phyloP scores from a whole-genome alignment of 2,113 vertebrate genomes.

The Daboia siamensis region DNA sequence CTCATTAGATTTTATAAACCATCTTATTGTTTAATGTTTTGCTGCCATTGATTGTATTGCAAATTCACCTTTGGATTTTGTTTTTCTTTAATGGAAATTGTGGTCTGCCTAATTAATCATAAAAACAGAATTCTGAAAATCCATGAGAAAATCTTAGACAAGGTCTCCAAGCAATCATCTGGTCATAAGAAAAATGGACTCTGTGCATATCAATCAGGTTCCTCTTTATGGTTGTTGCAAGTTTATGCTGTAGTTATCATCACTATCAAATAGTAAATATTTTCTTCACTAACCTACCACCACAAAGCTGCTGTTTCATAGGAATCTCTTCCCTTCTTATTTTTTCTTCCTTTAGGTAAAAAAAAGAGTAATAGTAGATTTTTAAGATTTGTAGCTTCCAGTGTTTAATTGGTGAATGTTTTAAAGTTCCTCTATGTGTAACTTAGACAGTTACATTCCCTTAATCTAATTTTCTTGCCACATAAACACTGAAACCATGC shows the following conservation, averaged over 20 bases:
- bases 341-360: conserved; percentile 16
- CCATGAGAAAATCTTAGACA: neutral
- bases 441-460: neutral
- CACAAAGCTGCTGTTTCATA: conserved; percentile 7
- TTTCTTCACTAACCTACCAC: conserved; percentile 35
- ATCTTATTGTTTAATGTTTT: neutral
- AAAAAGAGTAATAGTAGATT: neutral
- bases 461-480: neutral
- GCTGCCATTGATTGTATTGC: neutral
- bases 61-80: neutral
- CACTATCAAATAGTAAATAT: neutral
- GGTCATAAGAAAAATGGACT: neutral
- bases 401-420: neutral
- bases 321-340: neutral
- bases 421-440: neutral
- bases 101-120: neutral
- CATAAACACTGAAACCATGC: neutral
- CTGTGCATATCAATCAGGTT: neutral
- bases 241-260: neutral
- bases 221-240: neutral
- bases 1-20: neutral
- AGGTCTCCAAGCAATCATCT: neutral
- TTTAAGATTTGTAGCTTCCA: neutral
- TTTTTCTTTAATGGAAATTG: neutral
- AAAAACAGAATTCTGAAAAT: neutral